Percentiles rank a stretch among this genome's conserved stretches.
These are phyloP conservation scores for Drosophila siamana DNA, from an alignment of 2,888 invertebrate genomes.

Conservation along the genomic window DNA sequence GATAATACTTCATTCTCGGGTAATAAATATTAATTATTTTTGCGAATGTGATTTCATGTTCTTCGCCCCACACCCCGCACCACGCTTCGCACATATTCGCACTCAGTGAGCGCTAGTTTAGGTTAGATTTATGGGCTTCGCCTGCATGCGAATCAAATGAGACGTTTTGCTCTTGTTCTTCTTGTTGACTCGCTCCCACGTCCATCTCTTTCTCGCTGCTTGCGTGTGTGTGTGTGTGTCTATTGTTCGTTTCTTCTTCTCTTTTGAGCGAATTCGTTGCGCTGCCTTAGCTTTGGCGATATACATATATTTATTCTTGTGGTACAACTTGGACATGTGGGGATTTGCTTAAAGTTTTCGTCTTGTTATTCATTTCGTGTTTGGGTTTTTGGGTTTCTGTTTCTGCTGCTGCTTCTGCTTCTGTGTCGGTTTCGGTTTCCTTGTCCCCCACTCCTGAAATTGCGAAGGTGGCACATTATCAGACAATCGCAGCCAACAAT, in stretches of 20 bases:
- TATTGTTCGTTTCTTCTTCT: background rate
- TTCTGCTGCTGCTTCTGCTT: conserved; percentile 3
- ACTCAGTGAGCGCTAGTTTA: conserved; percentile 67
- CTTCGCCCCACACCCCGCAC: conserved; percentile 1
- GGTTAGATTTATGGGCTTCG: conserved; percentile 70
- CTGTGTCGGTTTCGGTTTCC: conserved; percentile 11
- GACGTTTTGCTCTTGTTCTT: conserved; percentile 51
- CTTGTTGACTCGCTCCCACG: conserved; percentile 2
- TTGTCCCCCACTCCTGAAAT: background rate
- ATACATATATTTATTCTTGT: conserved; percentile 23
- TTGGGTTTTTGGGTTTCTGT: background rate
- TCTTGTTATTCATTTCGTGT: conserved; percentile 36
- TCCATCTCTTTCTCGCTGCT: background rate
- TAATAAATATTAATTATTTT: conserved; percentile 81
- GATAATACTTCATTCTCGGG: conserved; percentile 81
- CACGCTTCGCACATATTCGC: conserved; percentile 14
- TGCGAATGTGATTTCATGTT: conserved; percentile 66
- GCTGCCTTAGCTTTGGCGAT: conserved; percentile 19
- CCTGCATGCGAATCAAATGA: conserved; percentile 69
- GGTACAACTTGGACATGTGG: conserved; percentile 50
- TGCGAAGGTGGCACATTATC: conserved; percentile 11
- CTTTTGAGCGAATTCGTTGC: background rate
- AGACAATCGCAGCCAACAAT: background rate
- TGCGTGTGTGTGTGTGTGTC: background rate
- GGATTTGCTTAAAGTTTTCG: conserved; percentile 59